phyloP scores from a whole-genome alignment of 2,797 vertebrate species.

The Amblyraja radiata region DNA sequence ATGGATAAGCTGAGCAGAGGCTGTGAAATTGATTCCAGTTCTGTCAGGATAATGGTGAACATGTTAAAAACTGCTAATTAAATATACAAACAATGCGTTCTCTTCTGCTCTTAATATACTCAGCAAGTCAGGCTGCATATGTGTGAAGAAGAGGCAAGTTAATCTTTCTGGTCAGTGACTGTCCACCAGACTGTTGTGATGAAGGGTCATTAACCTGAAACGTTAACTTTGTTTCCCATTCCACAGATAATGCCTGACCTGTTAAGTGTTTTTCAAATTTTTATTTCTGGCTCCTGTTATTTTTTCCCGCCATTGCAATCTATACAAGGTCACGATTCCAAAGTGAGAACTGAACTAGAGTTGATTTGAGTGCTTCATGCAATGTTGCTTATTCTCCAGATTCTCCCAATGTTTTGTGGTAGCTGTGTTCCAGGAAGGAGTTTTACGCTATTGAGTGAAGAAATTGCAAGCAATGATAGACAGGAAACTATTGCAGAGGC shows the following conservation, averaged over 20 bases:
- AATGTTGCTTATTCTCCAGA: background rate
- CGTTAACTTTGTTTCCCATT: no score
- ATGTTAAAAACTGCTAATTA: background rate
- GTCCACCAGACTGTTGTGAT: no score
- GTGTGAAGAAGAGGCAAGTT: no score
- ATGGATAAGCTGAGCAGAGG: background rate
- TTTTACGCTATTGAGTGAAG: background rate
- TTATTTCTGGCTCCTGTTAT: no score
- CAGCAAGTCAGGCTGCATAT: background rate
- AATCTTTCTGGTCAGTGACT: no score
- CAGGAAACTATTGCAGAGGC: background rate
- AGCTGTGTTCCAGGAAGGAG: background rate
- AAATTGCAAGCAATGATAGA: background rate
- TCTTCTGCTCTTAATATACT: background rate
- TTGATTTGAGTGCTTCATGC: background rate
- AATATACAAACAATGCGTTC: background rate
- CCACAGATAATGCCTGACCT: no score
- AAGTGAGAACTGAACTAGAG: background rate
- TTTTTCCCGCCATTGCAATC: no score
- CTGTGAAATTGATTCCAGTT: background rate
- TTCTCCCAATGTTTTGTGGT: background rate
- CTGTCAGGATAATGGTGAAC: background rate
- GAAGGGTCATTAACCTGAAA: no score
- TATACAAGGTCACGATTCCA: background rate
- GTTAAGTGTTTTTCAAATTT: no score